A percentile compares a stretch with the other conserved stretches of the same genome.
Conservation (phyloP, 2,888 invertebrate species). For the Calameuta pallipes region DNA sequence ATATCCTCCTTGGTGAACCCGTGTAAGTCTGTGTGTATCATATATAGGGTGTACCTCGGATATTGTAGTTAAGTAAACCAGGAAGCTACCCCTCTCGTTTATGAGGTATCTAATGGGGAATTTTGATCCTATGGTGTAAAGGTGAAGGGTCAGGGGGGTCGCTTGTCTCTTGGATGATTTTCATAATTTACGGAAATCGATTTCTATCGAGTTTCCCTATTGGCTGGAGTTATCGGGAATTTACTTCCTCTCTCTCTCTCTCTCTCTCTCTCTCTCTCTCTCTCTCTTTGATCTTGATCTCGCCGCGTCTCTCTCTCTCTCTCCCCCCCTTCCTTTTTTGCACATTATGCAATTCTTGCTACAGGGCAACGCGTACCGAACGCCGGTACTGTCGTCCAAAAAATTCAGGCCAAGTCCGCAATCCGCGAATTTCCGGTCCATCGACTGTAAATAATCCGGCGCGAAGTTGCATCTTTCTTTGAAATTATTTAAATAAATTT, state of each 20-base stretch:
- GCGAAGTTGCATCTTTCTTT: not conserved
- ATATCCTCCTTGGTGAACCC: constrained; percentile 8
- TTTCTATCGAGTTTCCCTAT: not conserved
- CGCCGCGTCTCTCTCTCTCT: not conserved
- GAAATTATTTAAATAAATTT: too few relatives aligned
- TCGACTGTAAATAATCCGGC: not conserved
- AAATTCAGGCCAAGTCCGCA: not conserved
- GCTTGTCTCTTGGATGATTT: not conserved
- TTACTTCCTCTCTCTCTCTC: too few relatives aligned
- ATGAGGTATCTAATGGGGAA: not conserved
- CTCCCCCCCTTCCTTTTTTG: not conserved
- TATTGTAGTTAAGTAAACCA: not conserved
- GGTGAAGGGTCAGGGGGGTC: too few relatives aligned
- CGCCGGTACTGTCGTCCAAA: not conserved
- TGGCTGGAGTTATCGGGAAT: too few relatives aligned
- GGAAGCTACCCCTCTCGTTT: not conserved
- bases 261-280: not conserved
- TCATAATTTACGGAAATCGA: not conserved
- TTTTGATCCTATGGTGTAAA: not conserved
- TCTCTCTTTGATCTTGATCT: too few relatives aligned
- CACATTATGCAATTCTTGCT: not conserved
- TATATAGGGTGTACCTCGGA: not conserved
- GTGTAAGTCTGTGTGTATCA: not conserved
- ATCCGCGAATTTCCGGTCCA: not conserved
- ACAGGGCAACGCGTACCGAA: not conserved